Base-by-base conservation (phyloP, 2,113 vertebrate genomes). In the Etheostoma cragini region DNA sequence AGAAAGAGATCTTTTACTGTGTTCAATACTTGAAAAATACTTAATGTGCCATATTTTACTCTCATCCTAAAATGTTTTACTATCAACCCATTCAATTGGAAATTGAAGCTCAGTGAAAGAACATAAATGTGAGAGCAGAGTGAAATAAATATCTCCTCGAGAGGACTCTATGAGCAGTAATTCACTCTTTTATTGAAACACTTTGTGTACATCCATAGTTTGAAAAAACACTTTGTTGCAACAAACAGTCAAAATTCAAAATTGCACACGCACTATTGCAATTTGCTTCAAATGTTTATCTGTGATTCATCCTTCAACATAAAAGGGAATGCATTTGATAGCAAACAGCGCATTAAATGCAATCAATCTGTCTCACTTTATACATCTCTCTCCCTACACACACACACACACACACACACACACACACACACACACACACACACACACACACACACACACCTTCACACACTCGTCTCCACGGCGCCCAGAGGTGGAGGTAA, bases 401-500 rank as follows among this genome's bases (percentile, higher is more conserved):
- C 30, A 30, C 30, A 30, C 30, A 30, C 30, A 26, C 26, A 26
- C 46, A 46, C 35, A 76, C 45, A 17, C 65, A 10, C 71, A 70
- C 71, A 46, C 17, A 38, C 38, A 38, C 35, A 10, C 35, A 38
- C 38, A 38, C 38, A 38, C 35, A 30, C 4, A 30, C 30, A 30
- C 30, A 30, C 30, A 30, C 2, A 30, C 30, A n/a, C 60, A 26
- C 45, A 49, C 42, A 38, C 30, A 74, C 38, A 11, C 52, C 14
- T 19, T 4, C 65, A 10, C 71, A 70, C 82, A 35, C 16, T 42
- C 15, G 13, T 68, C 47, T 14, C 45, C 19, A 71, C 35, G 14
- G 33, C 0, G 17, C 47, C 54, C 67, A 62, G 60, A 63, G 76
- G 72, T 80, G 84, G 60, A 82, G 80, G 80, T 76, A 71, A 78